A percentile compares a stretch with the other conserved stretches of the same genome.
These are phyloP conservation scores for Pocillopora meandrina DNA, from an alignment of 92 coral and sea anemone genomes.

Conservation along the genomic window DNA sequence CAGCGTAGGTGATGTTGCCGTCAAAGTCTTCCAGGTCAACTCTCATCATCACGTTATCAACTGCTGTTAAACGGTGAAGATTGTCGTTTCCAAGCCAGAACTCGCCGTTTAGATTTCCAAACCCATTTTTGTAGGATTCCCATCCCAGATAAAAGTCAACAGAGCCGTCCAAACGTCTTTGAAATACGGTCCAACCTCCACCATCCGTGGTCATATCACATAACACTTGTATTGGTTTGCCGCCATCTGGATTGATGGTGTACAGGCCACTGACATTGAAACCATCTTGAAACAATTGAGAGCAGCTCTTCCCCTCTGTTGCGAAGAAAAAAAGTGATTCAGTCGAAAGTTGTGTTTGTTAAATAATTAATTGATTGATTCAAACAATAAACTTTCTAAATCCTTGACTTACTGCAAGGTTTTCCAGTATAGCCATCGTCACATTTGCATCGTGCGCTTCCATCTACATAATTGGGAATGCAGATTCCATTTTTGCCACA, in stretches of 20 bases:
- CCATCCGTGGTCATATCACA: neutral
- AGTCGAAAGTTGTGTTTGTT: too few species aligned
- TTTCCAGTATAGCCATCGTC: neutral
- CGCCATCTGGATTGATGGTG: too few species aligned
- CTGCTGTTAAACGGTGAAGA: too few species aligned
- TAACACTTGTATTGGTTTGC: too few species aligned
- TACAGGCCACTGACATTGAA: too few species aligned
- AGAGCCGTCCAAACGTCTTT: slow-evolving; percentile 33
- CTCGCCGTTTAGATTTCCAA: too few species aligned
- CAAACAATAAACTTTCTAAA: too few species aligned
- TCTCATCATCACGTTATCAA: too few species aligned
- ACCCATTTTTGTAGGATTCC: slow-evolving; percentile 39
- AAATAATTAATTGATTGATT: too few species aligned
- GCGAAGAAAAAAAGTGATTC: too few species aligned
- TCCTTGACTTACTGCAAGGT: neutral
- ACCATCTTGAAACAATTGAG: neutral
- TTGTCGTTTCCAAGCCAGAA: too few species aligned
- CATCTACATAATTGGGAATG: neutral
- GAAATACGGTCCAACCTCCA: slow-evolving; percentile 53
- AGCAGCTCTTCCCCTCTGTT: neutral
- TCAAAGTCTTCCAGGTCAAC: too few species aligned
- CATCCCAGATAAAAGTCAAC: slow-evolving; percentile 25
- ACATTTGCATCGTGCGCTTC: neutral
- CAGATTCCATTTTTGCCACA: neutral
- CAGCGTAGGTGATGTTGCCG: slow-evolving; percentile 8